Percentiles rank a stretch among this genome's conserved stretches.
phyloP scores from a whole-genome alignment of 2,113 vertebrate genomes.

The Podarcis cretensis region DNA sequence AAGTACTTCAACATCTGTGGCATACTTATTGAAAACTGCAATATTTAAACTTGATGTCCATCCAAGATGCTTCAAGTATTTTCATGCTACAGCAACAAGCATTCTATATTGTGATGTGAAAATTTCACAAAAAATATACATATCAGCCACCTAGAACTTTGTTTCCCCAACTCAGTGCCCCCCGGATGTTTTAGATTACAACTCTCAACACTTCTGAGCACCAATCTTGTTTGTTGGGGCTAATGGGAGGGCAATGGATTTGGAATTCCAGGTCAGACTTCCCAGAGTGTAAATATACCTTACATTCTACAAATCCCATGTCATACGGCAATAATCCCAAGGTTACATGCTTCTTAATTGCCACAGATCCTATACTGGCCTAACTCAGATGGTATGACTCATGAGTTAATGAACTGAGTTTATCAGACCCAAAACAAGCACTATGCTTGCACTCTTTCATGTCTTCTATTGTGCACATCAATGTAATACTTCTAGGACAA shows the following conservation, averaged over 20 bases:
- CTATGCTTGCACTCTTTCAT: background rate
- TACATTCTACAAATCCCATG: background rate
- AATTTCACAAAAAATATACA: no score
- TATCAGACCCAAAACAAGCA: background rate
- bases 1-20: background rate
- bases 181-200: no score
- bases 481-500: background rate
- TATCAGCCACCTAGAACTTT: no score
- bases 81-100: background rate
- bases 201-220: no score
- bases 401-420: background rate
- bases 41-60: background rate
- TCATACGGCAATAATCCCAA: background rate
- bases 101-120: background rate
- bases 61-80: background rate
- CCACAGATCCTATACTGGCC: background rate
- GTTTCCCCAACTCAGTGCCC: no score
- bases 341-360: background rate
- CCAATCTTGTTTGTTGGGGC: no score
- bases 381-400: background rate
- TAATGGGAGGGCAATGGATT: no score
- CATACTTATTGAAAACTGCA: background rate
- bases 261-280: no score
- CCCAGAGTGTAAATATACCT: background rate
- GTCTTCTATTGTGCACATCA: background rate